A percentile compares a stretch with the other conserved stretches of the same genome.
phyloP scores from a whole-genome alignment of 2,113 vertebrate genomes.

The Shinisaurus crocodilurus region DNA sequence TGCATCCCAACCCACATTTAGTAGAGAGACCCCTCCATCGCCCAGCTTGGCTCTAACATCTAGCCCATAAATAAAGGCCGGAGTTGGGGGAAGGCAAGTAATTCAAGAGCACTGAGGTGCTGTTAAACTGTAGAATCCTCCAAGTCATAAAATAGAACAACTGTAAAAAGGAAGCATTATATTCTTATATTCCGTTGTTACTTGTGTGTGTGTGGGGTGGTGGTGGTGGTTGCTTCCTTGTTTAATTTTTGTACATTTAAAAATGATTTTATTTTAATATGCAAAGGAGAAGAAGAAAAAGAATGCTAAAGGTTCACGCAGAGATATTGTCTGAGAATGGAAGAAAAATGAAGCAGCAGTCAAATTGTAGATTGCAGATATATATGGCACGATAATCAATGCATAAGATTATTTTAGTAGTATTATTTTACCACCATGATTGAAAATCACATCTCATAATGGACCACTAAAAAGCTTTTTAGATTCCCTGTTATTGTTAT shows the following conservation, averaged over 20 bases:
- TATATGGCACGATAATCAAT: constrained; percentile 24
- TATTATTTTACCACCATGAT: constrained; percentile 11
- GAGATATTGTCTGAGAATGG: background rate
- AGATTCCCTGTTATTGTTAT: background rate
- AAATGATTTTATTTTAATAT: background rate
- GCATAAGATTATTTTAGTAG: constrained; percentile 32
- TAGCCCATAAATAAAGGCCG: too few species aligned
- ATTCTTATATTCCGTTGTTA: background rate
- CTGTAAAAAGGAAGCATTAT: constrained; percentile 35
- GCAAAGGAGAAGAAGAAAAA: background rate
- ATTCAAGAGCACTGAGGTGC: background rate
- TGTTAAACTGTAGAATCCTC: background rate
- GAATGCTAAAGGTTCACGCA: constrained; percentile 21
- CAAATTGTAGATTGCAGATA: background rate
- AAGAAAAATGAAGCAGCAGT: background rate
- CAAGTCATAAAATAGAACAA: background rate
- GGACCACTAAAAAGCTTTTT: constrained; percentile 19
- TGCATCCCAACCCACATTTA: background rate
- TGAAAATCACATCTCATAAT: constrained; percentile 48
- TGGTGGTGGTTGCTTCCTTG: too few species aligned
- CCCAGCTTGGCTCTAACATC: too few species aligned
- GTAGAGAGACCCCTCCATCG: background rate
- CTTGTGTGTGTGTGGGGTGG: too few species aligned
- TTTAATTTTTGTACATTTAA: background rate
- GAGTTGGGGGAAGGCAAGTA: too few species aligned